A percentile compares a stretch with the other conserved stretches of the same genome.
Conservation (phyloP, 2,113 vertebrate genomes). For the Paracanthobrama guichenoti region DNA sequence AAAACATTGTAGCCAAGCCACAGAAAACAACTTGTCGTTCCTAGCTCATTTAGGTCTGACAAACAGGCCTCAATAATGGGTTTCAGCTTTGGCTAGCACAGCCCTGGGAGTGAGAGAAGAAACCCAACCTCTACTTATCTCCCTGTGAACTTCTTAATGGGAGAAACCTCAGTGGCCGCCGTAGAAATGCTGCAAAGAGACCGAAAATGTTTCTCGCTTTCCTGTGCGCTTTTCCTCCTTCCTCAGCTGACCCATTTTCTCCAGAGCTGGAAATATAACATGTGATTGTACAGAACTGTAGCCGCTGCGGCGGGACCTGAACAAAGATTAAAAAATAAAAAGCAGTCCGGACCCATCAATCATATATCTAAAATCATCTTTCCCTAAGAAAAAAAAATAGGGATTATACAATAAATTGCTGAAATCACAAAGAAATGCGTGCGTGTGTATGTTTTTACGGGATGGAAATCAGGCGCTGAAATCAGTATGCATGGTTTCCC, state of each 20-base stretch:
- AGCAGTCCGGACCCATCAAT: not conserved
- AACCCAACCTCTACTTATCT: slow-evolving; percentile 62
- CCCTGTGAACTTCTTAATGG: slow-evolving; percentile 59
- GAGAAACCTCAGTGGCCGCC: slow-evolving; percentile 56
- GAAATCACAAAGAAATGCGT: slow-evolving; percentile 33
- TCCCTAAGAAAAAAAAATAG: not conserved
- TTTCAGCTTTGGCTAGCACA: slow-evolving; percentile 64
- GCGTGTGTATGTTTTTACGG: slow-evolving; percentile 1
- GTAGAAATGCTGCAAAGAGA: not conserved
- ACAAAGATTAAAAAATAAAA: slow-evolving; percentile 25
- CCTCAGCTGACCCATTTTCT: not conserved
- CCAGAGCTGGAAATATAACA: not conserved
- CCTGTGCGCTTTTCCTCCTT: not conserved
- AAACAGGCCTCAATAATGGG: slow-evolving; percentile 63
- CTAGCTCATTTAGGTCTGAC: slow-evolving; percentile 62
- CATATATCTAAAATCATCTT: not conserved
- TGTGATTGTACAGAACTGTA: not conserved
- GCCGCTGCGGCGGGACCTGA: not conserved
- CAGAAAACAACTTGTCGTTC: slow-evolving; percentile 69
- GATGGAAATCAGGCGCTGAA: slow-evolving; percentile 43
- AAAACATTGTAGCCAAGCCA: slow-evolving; percentile 70
- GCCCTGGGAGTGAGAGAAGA: slow-evolving; percentile 56
- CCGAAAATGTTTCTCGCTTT: not conserved
- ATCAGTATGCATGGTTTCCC: slow-evolving; percentile 55
- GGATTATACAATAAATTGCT: slow-evolving; percentile 22